Evolutionary conservation across 1,140 invertebrate species (phyloP), one percentile per base, ranked within the genome.

Genomic region (Caenorhabditis remanei): DNA sequence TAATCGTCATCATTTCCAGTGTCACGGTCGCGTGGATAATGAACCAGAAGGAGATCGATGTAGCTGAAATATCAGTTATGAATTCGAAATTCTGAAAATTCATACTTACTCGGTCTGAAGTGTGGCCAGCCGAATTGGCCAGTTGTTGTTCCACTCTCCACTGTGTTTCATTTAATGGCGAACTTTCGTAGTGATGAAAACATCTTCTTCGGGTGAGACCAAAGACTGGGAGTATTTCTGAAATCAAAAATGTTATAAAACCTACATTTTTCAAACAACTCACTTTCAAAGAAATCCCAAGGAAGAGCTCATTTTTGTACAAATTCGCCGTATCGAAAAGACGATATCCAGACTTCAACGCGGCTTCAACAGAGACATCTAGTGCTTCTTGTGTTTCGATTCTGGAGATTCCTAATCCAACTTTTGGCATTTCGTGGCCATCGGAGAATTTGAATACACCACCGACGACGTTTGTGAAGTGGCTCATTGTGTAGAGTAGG

Each of bases 131-230:
- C n/a, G 85, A 84, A 67, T 87, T 86, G 55, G 84, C 55, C 8
- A 87, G 43, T 48, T 48, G 79, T 67, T 71, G 67, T 46, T 84
- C 48, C 16, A 82, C 46, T 48, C 21, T 58, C 86, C 6, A 56
- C 63, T 8, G 86, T 82, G 40, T 82, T 2, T 56, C 86, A 67
- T 87, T 82, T 1, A 63, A 16, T 24, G 82, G 0, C 75, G 79
- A 24, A 87, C 83, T 93, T 95, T 95, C 19, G 94, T 95, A 43
- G 95, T 94, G 53, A 95, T 92, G 75, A 93, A 93, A 9, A 94
- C 84, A 24, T 93, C 94, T 84, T 93, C 90, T 71, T n/a, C 93
- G 88, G 83, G 91, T 93, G 13, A 93, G 84, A 19, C 89, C 90
- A 8, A 92, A 92, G 24, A 90, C 90, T 16, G 91, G 85, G 19